Percentiles rank a stretch among this genome's conserved stretches.
Evolutionary conservation across 2,888 invertebrate species (phyloP).

Genomic region (Apotomis capreana): DNA sequence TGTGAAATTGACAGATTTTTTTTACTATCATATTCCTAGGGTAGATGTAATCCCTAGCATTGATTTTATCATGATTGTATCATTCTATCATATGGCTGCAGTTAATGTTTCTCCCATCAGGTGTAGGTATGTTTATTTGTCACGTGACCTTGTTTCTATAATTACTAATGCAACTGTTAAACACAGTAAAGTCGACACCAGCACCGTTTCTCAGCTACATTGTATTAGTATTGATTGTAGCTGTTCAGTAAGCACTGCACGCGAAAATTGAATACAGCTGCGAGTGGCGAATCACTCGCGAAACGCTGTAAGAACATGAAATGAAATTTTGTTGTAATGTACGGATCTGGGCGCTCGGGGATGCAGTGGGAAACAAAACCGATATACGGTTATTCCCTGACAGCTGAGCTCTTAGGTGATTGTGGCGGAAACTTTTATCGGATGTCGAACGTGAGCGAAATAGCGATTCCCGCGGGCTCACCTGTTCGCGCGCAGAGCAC

Average conservation of each 20-base stretch:
- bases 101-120: too few relatives aligned
- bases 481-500: constrained; percentile 64
- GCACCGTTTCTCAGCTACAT: constrained; percentile 20
- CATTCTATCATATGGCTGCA: too few relatives aligned
- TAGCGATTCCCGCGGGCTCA: constrained; percentile 79
- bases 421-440: constrained; percentile 84
- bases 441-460: constrained; percentile 82
- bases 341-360: constrained; percentile 58
- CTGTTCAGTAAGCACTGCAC: constrained; percentile 24
- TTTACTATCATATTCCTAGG: too few relatives aligned
- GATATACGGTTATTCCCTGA: constrained; percentile 82
- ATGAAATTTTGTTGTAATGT: constrained; percentile 43
- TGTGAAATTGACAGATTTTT: too few relatives aligned
- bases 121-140: too few relatives aligned
- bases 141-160: too few relatives aligned
- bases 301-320: constrained; percentile 40
- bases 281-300: constrained; percentile 38
- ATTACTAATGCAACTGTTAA: constrained; percentile 6
- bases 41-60: too few relatives aligned
- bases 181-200: constrained; percentile 6
- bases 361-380: constrained; percentile 75
- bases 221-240: constrained; percentile 30
- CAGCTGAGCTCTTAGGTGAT: constrained; percentile 84
- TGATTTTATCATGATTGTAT: too few relatives aligned
- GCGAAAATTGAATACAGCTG: constrained; percentile 35